Base-by-base conservation (phyloP, 2,113 vertebrate species). In the Cyanocitta stelleri region DNA sequence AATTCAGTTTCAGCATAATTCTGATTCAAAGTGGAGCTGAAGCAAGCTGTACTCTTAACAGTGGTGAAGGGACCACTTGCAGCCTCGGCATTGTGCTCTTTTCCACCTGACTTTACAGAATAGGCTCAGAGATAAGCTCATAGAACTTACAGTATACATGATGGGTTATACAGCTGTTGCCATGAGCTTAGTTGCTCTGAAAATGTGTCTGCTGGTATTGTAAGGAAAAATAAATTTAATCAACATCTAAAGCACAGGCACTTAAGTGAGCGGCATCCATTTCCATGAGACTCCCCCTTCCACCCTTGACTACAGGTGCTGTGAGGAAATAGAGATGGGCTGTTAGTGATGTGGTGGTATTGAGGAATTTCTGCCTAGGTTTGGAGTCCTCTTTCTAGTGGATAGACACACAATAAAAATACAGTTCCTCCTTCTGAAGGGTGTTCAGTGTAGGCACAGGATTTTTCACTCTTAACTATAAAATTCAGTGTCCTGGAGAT, bases 1-100 rank as follows among this genome's bases (percentile, higher is more conserved):
- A 94, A 96, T 78, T 95, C 92, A 95, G 67, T 77, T 95, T 86
- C 82, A 86, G 79, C 55, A 39, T 68, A 81, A 67, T 84, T 88
- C 83, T 81, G 75, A 63, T 75, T 95, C 84, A 21, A 75, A 92
- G 64, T 55, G 62, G 44, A 90, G 72, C 87, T 90, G 75, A 88
- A 91, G 59, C 2, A 5, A 84, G 55, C 54, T 48, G 63, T 55
- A 5, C 51, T 83, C 30, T 71, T 71, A 27, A 11, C 43, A 48
- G 64, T 22, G 63, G 43, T 29, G 73, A 81, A 87, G 48, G 33
- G 56, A 29, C 55, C 1, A 1, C 33, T 75, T 52, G 55, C 67
- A 76, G 87, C 72, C 49, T 76, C 87, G 64, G n/a, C n/a, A 2
- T 14, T 59, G 68, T 78, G 61, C 51, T 90, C 33, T 52, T 11